Conservation (phyloP, 2,113 vertebrate species). For the Phasianus colchicus region DNA sequence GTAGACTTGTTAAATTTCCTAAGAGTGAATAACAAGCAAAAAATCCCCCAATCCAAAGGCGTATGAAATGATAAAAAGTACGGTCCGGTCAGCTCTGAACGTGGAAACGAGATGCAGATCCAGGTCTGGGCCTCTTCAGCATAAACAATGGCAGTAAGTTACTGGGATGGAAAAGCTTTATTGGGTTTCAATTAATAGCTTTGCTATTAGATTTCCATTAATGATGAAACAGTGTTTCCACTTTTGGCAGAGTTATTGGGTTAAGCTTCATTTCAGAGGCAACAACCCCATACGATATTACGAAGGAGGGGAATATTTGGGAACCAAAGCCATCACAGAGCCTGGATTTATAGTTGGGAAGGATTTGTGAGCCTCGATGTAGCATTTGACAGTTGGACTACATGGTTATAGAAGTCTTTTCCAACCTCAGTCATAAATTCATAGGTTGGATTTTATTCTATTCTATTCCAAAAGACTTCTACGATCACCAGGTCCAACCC, state of each 20-base stretch:
- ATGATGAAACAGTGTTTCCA: slow-evolving; percentile 26
- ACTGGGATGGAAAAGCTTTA: neutral
- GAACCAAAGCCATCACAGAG: neutral
- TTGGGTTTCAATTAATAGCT: slow-evolving; percentile 33
- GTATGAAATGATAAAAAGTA: neutral
- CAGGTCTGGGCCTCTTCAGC: neutral
- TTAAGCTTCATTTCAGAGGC: slow-evolving; percentile 35
- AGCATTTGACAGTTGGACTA: neutral
- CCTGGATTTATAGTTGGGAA: neutral
- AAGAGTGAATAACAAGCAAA: slow-evolving; percentile 31
- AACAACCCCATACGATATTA: neutral
- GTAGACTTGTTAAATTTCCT: slow-evolving; percentile 21
- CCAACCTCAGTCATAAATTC: neutral
- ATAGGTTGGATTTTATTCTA: too few relatives aligned
- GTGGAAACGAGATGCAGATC: neutral
- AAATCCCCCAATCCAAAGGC: neutral
- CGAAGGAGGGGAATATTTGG: neutral
- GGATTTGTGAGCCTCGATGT: neutral
- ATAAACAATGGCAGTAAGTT: neutral
- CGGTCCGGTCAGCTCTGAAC: accelerated
- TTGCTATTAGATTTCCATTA: slow-evolving; percentile 21
- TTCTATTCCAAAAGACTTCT: too few relatives aligned
- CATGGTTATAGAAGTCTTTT: neutral
- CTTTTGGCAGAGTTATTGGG: slow-evolving; percentile 10
- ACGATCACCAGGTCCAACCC: too few relatives aligned